Percentiles rank a stretch among this genome's conserved stretches.
These are phyloP conservation scores for Scaptomyza pallida DNA, from an alignment of 1,140 invertebrate genomes.

Conservation along the genomic window DNA sequence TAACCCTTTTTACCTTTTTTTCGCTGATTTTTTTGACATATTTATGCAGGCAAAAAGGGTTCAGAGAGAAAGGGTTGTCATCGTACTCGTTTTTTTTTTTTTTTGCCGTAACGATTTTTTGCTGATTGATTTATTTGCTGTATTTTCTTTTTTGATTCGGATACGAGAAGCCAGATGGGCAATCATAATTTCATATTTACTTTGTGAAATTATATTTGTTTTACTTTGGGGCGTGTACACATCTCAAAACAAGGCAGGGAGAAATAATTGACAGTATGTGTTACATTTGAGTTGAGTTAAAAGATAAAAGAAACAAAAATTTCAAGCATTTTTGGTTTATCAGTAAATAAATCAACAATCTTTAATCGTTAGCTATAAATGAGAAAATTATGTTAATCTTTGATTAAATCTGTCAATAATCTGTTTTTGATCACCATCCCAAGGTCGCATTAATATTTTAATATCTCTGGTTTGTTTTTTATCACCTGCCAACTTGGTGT, in stretches of 20 bases:
- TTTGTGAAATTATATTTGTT: slow-evolving; percentile 72
- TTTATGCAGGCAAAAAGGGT: slow-evolving; percentile 62
- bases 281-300: neutral
- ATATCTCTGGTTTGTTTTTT: neutral
- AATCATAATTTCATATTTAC: slow-evolving; percentile 80
- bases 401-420: slow-evolving; percentile 1
- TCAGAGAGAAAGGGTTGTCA: slow-evolving; percentile 26
- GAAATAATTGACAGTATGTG: slow-evolving; percentile 11
- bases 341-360: neutral
- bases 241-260: neutral
- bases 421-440: neutral
- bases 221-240: slow-evolving; percentile 49
- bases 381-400: slow-evolving; percentile 16
- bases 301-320: slow-evolving; percentile 1
- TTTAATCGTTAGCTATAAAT: slow-evolving; percentile 5
- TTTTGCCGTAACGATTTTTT: slow-evolving; percentile 20
- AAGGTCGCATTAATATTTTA: slow-evolving; percentile 1
- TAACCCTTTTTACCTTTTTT: slow-evolving; percentile 52
- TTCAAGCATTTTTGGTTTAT: neutral
- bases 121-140: slow-evolving; percentile 58
- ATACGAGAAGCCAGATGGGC: slow-evolving; percentile 29
- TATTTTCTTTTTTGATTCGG: slow-evolving; percentile 16
- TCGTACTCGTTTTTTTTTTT: slow-evolving; percentile 14
- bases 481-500: slow-evolving; percentile 3
- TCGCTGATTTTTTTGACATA: slow-evolving; percentile 50